Percentiles rank a stretch among this genome's conserved stretches.
These are phyloP conservation scores for Cheilinus undulatus DNA, from an alignment of 2,113 vertebrate genomes.

Conservation along the genomic window DNA sequence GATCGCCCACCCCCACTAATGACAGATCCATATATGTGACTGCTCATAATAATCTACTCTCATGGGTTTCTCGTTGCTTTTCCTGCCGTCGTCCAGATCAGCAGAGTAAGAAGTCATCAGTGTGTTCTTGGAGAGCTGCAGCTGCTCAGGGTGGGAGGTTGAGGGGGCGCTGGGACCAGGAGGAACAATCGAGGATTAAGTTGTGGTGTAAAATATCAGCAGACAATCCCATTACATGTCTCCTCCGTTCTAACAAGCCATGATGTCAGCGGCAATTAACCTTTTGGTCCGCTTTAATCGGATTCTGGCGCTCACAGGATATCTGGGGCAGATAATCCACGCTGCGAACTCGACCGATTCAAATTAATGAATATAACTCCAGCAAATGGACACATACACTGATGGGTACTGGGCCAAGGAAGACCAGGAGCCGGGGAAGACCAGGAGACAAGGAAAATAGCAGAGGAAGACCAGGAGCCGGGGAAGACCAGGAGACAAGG, in stretches of 20 bases:
- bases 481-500: too few relatives aligned
- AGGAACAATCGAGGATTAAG: constrained; percentile 17
- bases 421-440: too few relatives aligned
- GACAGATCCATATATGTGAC: too few relatives aligned
- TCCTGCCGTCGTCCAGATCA: background rate
- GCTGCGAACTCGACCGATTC: constrained; percentile 7
- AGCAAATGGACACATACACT: constrained; percentile 16
- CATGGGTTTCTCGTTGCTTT: too few relatives aligned
- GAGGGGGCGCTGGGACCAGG: background rate
- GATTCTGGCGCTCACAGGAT: constrained; percentile 35
- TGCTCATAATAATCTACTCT: too few relatives aligned
- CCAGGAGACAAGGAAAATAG: too few relatives aligned
- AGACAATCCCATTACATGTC: constrained; percentile 17
- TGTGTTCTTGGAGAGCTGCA: constrained; percentile 29
- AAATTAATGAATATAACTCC: constrained; percentile 19
- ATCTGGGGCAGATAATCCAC: constrained; percentile 31
- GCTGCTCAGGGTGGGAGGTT: constrained; percentile 16
- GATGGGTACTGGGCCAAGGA: background rate
- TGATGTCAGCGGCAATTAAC: constrained; percentile 55
- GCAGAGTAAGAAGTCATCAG: background rate
- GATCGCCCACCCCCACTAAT: too few relatives aligned
- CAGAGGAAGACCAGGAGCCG: too few relatives aligned
- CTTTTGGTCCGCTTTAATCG: constrained; percentile 36
- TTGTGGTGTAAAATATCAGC: constrained; percentile 48
- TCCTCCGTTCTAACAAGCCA: background rate